Evolutionary conservation across 2,113 vertebrate genomes (phyloP).

Genomic region (Rissa tridactyla): DNA sequence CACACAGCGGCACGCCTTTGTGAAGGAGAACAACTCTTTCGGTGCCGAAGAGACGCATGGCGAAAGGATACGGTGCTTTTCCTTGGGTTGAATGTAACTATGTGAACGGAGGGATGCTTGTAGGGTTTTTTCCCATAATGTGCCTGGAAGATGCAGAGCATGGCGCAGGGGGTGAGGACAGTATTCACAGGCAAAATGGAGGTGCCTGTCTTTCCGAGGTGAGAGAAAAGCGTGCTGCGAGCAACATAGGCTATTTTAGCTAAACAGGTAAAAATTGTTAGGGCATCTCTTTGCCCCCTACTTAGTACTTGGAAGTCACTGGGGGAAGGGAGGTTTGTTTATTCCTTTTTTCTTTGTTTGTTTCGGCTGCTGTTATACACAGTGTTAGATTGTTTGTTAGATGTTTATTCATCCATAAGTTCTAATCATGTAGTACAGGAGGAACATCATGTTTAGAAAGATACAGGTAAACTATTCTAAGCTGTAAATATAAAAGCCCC

Average conservation of each 20-base stretch:
- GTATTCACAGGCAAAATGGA: background rate
- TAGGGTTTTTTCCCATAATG: background rate
- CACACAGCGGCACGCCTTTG: rapidly evolving
- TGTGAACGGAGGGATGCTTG: rapidly evolving
- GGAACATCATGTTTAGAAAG: background rate
- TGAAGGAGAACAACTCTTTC: background rate
- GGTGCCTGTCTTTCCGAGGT: background rate
- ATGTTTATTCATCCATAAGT: background rate
- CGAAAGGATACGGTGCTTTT: background rate
- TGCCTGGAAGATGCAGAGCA: background rate
- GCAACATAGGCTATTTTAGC: background rate
- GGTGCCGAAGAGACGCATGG: rapidly evolving
- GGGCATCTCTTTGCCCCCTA: background rate
- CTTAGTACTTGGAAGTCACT: background rate
- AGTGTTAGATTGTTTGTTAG: background rate
- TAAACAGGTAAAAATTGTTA: background rate
- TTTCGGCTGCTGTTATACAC: background rate
- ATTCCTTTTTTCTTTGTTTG: background rate
- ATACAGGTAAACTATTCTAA: background rate
- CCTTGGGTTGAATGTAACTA: background rate
- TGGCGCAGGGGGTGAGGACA: background rate
- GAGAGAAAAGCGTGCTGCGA: background rate
- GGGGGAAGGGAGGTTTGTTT: background rate
- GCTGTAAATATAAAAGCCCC: background rate
- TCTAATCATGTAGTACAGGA: background rate